phyloP scores from a whole-genome alignment of 2,888 invertebrate genomes.

The Tenthredo amoena region DNA sequence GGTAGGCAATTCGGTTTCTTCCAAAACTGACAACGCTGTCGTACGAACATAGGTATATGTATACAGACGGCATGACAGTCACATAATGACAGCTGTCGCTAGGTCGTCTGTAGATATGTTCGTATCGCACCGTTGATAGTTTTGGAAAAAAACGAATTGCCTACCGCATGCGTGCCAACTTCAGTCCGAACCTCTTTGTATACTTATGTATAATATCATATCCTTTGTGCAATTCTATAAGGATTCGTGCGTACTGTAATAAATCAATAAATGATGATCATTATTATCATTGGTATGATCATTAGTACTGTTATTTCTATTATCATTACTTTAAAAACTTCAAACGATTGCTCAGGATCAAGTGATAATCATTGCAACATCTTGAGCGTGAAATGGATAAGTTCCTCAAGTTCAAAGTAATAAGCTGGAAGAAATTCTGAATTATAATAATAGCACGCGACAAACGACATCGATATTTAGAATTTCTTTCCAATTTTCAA shows the following conservation, averaged over 20 bases:
- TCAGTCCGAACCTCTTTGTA: no score
- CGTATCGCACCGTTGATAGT: no score
- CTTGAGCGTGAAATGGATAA: neutral
- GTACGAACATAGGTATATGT: no score
- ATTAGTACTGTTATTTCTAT: neutral
- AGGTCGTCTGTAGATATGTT: no score
- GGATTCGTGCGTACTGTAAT: conserved; percentile 9
- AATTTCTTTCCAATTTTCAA: neutral
- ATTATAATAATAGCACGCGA: neutral
- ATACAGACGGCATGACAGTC: no score
- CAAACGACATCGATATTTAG: neutral
- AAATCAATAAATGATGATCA: conserved; percentile 3
- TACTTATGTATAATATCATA: neutral
- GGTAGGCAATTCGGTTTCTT: no score
- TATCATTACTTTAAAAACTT: neutral
- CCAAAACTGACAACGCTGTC: no score
- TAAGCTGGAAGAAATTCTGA: neutral
- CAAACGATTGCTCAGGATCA: neutral
- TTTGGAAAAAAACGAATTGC: no score
- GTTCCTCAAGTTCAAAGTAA: neutral
- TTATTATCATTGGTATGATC: neutral
- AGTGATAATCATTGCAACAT: neutral
- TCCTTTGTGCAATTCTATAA: neutral
- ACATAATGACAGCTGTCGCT: no score
- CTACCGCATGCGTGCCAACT: no score